These are phyloP conservation scores for Xylophagus ater DNA, from an alignment of 2,888 invertebrate genomes.

Conservation along the genomic window DNA sequence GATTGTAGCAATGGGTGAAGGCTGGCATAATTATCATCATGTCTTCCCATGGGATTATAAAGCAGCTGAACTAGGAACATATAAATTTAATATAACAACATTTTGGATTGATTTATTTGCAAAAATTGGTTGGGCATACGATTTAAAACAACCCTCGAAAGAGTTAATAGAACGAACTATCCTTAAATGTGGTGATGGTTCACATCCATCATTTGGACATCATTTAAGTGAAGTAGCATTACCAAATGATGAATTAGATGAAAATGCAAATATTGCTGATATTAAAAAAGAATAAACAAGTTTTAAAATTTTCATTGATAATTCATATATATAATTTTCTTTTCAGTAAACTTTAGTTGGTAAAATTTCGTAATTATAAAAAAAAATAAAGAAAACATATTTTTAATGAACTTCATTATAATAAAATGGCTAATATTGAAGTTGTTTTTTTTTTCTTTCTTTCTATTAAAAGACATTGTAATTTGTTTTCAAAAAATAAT, in stretches of 20 bases:
- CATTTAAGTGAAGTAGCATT: constrained; percentile 17
- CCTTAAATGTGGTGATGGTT: constrained; percentile 41
- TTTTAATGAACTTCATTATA: no score
- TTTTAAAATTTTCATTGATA: no score
- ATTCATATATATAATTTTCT: no score
- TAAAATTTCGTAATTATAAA: no score
- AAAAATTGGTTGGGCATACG: constrained; percentile 64
- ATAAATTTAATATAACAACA: constrained; percentile 58
- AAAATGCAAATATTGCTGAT: no score
- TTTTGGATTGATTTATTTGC: constrained; percentile 57
- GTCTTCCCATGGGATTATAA: constrained; percentile 91
- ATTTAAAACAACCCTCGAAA: constrained; percentile 54
- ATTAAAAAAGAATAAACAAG: no score
- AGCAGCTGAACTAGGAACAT: constrained; percentile 69
- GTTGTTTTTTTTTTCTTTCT: no score
- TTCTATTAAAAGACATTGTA: no score
- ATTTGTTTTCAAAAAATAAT: no score
- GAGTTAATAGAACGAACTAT: constrained; percentile 47
- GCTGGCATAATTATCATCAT: constrained; percentile 93
- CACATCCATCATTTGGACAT: constrained; percentile 25
- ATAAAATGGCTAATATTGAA: no score
- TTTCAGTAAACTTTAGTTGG: no score
- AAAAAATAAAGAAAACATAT: no score
- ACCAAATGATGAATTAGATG: constrained; percentile 15
- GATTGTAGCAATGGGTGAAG: constrained; percentile 66